Evolutionary conservation across 1,140 invertebrate species (phyloP), one percentile per base, ranked within the genome.

Genomic region (Anastrepha ludens): DNA sequence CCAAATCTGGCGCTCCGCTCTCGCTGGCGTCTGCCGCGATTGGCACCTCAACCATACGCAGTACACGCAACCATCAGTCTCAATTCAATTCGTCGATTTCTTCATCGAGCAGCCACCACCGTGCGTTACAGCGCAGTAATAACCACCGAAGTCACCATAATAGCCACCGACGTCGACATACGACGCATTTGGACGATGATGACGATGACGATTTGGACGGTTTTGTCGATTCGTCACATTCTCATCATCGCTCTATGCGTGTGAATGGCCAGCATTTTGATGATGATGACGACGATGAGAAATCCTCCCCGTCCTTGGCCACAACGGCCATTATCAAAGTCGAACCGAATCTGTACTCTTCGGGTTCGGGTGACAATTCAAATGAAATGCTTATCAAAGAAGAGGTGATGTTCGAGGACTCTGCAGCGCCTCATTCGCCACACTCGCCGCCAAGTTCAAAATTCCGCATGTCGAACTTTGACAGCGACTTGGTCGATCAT

Each of bases 341-440:
- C 15, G 92, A 93, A 87, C 92, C 92, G 88, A 93, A 93, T 91
- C 89, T 93, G 17, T 93, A 93, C 88, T 92, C 91, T 20, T 92
- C 92, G 8, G 91, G 91, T 59, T 91, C 91, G 13, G 92, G 92
- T 58, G 92, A 93, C 86, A 93, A 92, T 87, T 93, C 92, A 85
- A 92, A 92, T 88, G 92, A 93, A 70, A 92, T 93, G 90, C 91
- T 93, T 87, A 93, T 93, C 87, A 93, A 93, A 62, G 91, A 93
- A 88, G 92, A 93, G 65, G 91, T 92, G 0, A 92, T 93, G 89
- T 91, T 92, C 20, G 92, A 92, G 85, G 91, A 93, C 64, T 91
- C 91, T 7, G 90, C 91, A 0, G 90, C 92, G n/a, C 90, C 90
- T n/a, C 90, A 92, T 88, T 89, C 88, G 58, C 88, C 87, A 85